Evolutionary conservation across 37 sponge, comb jelly and placozoan genomes (phyloP).

Genomic region (Ephydatia muelleri): DNA sequence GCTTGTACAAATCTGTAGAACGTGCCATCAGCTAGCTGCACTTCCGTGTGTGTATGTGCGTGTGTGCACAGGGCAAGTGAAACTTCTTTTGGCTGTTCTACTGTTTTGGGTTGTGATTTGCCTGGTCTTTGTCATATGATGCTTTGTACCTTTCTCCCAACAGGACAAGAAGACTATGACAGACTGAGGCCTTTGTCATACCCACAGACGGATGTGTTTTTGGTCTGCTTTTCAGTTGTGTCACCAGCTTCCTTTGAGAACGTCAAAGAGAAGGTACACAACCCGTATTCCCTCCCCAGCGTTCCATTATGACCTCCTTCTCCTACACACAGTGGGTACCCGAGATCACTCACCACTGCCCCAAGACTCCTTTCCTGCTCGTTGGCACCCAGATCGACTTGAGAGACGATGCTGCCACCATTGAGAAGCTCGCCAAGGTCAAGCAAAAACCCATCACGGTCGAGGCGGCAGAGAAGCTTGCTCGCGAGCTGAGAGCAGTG

Average conservation of each 20-base stretch:
- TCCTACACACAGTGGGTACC: conserved; percentile 77
- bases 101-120: background rate
- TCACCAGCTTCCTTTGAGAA: conserved; percentile 98
- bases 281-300: background rate
- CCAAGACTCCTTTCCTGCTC: conserved; percentile 87
- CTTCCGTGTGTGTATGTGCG: background rate
- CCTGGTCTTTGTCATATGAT: too few species aligned
- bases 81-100: conserved; percentile 52
- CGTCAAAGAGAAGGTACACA: conserved; percentile 91
- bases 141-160: background rate
- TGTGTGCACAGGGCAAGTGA: background rate
- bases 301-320: too few species aligned
- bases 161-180: conserved; percentile 98
- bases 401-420: conserved; percentile 25
- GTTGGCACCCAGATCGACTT: conserved; percentile 48
- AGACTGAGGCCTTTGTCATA: conserved; percentile 97
- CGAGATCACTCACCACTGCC: conserved; percentile 90
- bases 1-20: too few species aligned
- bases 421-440: conserved; percentile 11
- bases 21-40: conserved; percentile 57
- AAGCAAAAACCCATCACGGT: conserved; percentile 13
- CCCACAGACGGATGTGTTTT: conserved; percentile 98
- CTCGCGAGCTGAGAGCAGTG: conserved; percentile 10
- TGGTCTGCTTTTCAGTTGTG: conserved; percentile 97
- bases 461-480: conserved; percentile 23